phyloP scores from a whole-genome alignment of 1,140 invertebrate genomes.

The Ceratosolen solmsi region DNA sequence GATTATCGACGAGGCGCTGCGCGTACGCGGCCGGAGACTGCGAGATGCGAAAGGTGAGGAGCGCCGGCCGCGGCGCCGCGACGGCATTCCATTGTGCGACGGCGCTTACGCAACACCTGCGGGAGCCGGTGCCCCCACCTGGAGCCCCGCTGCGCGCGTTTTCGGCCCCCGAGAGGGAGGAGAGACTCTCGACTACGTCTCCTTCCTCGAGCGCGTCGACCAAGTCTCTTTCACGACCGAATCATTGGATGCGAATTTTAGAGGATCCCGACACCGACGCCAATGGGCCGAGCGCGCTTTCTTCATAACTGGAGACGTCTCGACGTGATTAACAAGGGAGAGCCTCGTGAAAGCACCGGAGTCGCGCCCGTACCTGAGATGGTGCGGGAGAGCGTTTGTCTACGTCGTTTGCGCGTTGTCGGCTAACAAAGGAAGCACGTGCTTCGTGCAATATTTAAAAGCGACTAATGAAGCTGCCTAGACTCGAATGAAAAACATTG shows the following conservation, averaged over 20 bases:
- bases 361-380: neutral
- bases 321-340: no score
- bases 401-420: no score
- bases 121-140: neutral
- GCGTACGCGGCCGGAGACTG: conserved; percentile 2
- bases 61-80: neutral
- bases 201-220: no score
- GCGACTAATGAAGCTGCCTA: neutral
- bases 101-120: conserved; percentile 14
- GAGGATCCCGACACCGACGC: no score
- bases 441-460: no score
- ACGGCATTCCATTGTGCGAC: conserved; percentile 33
- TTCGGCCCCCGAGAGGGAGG: no score
- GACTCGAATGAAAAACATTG: neutral
- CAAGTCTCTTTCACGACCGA: no score
- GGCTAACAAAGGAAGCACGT: no score
- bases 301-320: no score
- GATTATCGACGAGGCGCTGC: conserved; percentile 45
- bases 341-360: neutral
- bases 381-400: neutral
- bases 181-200: no score
- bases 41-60: conserved; percentile 3
- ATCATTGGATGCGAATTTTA: no score
- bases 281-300: no score
- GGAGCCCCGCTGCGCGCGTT: neutral